Evolutionary conservation across 2,888 invertebrate species (phyloP).

Genomic region (Ecliptopera silaceata): DNA sequence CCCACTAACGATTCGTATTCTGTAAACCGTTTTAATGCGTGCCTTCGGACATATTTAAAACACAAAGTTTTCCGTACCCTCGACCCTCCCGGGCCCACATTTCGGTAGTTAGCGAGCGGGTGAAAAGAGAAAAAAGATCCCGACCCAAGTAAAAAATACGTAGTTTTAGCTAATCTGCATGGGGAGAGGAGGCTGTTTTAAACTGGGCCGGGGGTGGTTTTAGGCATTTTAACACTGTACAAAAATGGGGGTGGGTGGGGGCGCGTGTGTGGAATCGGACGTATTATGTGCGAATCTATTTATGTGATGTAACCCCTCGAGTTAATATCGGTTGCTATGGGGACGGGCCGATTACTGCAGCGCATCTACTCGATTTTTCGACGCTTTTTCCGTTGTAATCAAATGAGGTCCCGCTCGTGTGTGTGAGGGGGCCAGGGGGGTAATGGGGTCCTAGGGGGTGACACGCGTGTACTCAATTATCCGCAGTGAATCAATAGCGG

Average conservation of each 20-base stretch:
- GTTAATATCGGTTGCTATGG: conserved; percentile 80
- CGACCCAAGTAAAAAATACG: conserved; percentile 84
- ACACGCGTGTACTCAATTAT: conserved; percentile 83
- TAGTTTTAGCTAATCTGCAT: conserved; percentile 87
- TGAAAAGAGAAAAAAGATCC: conserved; percentile 65
- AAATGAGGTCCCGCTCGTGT: conserved; percentile 80
- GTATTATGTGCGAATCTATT: conserved; percentile 81
- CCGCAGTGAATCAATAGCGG: conserved; percentile 83
- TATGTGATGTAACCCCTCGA: conserved; percentile 69
- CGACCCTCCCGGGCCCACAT: conserved; percentile 57
- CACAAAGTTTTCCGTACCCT: conserved; percentile 73
- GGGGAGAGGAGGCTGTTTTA: conserved; percentile 55
- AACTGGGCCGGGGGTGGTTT: conserved; percentile 63
- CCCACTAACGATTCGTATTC: conserved; percentile 74
- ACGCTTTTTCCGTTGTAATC: conserved; percentile 83
- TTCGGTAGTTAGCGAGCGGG: conserved; percentile 76
- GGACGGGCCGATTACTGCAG: conserved; percentile 79
- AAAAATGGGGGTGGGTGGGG: conserved; percentile 70
- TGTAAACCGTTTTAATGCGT: conserved; percentile 75
- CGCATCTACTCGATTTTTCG: conserved; percentile 81
- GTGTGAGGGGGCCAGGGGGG: conserved; percentile 44
- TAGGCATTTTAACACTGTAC: conserved; percentile 81
- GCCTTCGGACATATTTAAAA: conserved; percentile 82
- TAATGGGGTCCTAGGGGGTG: conserved; percentile 50
- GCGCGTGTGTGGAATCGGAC: conserved; percentile 76